Evolutionary conservation across 2,888 invertebrate genomes (phyloP).

Genomic region (Tachystola acroxantha): DNA sequence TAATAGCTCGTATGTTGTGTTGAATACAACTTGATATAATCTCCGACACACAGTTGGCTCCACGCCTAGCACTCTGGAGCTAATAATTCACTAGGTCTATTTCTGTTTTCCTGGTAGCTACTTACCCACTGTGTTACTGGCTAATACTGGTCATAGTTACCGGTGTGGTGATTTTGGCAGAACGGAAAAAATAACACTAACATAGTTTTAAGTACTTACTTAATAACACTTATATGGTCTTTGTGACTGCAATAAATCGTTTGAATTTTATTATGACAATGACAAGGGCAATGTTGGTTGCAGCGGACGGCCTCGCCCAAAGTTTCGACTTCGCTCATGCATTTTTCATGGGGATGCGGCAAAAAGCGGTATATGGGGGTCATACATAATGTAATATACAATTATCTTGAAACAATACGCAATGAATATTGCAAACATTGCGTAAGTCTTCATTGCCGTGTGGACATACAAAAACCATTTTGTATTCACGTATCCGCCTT

Average conservation of each 20-base stretch:
- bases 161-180: too few species aligned
- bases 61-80: constrained; percentile 2
- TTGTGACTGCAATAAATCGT: too few species aligned
- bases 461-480: background rate
- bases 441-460: background rate
- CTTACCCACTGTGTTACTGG: too few species aligned
- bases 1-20: background rate
- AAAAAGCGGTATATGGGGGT: constrained; percentile 47
- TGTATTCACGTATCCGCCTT: too few species aligned
- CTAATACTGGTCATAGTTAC: too few species aligned
- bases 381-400: constrained; percentile 59
- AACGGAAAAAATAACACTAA: too few species aligned
- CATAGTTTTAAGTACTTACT: too few species aligned
- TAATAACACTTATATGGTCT: too few species aligned
- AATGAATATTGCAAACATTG: constrained; percentile 42
- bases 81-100: constrained; percentile 3
- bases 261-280: too few species aligned
- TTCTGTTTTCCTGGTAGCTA: too few species aligned
- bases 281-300: too few species aligned
- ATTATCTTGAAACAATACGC: constrained; percentile 68
- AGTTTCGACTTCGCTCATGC: constrained; percentile 45
- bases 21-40: constrained; percentile 6
- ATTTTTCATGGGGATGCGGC: constrained; percentile 58
- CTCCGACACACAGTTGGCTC: constrained; percentile 4
- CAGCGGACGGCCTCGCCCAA: constrained; percentile 25